Base-by-base conservation (phyloP, 1,140 invertebrate genomes). In the Pteromalus puparum region DNA sequence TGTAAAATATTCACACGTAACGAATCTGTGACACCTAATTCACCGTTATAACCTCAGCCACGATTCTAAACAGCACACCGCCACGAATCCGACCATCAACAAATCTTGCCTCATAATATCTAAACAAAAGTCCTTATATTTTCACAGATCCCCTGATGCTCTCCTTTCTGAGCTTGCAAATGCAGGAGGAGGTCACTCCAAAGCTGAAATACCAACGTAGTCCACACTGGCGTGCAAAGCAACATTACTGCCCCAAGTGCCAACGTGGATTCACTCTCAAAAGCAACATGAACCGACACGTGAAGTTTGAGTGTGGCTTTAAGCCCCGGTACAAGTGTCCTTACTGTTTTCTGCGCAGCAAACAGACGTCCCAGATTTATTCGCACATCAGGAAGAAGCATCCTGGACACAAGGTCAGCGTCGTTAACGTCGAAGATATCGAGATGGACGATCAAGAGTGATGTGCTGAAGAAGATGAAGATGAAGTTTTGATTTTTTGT, bases 331-430 rank as follows among this genome's bases (percentile, higher is more conserved):
- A 92, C 86, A 90, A 92, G 72, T 95, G 94, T 86, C 91, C 92
- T 68, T 91, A 92, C 86, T 95, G 94, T 88, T 91, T 87, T 18
- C 67, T 84, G 26, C 53, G 82, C 10, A 84, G 85, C 53, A 86
- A 86, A 89, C 96, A 96, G 90, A 97, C 96, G 89, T 96, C 96
- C 92, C 96, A 96, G 90, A 96, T 97, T 89, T 96, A 96, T 78
- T 94, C 96, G 72, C 96, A 97, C 91, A 96, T 92, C 70, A 89
- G 91, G 34, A 91, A 90, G 82, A 92, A 91, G 74, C 91, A 92
- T 82, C 89, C 90, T 0, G 89, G 87, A 3, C 81, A 89, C 34
- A 82, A 77, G 21, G 90, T 90, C 61, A 89, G 88, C 72, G 88
- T 91, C 72, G 84, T 90, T 15, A 86, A 90, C 7, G 70, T 91